A percentile compares a stretch with the other conserved stretches of the same genome.
phyloP scores from a whole-genome alignment of 2,888 invertebrate genomes.

The Gasteruption jaculator region DNA sequence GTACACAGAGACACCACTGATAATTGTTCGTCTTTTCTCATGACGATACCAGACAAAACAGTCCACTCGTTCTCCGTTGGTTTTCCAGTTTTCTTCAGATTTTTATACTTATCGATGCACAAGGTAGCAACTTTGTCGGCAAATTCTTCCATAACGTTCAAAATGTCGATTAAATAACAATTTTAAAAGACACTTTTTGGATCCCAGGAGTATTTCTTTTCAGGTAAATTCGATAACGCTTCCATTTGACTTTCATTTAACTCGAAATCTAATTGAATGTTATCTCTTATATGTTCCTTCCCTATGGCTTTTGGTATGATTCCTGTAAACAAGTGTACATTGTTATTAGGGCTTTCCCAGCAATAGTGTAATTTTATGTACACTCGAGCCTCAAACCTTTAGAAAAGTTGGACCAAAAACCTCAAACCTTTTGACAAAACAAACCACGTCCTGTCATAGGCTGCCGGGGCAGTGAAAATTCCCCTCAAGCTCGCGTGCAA shows the following conservation, averaged over 20 bases:
- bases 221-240: slow-evolving; percentile 50
- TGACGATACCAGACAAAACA: slow-evolving; percentile 70
- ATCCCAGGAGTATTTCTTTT: slow-evolving; percentile 59
- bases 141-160: slow-evolving; percentile 31
- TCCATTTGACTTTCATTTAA: slow-evolving; percentile 57
- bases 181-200: slow-evolving; percentile 54
- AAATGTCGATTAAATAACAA: not conserved
- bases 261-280: slow-evolving; percentile 59
- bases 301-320: slow-evolving; percentile 65
- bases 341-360: not conserved
- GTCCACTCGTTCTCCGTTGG: slow-evolving; percentile 79
- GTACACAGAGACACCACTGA: slow-evolving; percentile 80
- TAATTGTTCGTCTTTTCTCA: slow-evolving; percentile 41
- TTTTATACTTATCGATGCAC: slow-evolving; percentile 60
- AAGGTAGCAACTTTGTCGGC: slow-evolving; percentile 57
- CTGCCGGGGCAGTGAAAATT: too few relatives aligned
- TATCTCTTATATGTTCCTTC: slow-evolving; percentile 57
- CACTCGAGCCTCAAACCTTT: too few relatives aligned
- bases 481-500: too few relatives aligned
- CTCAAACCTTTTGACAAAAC: too few relatives aligned
- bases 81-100: slow-evolving; percentile 75
- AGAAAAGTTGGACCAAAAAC: too few relatives aligned
- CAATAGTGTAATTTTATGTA: not conserved
- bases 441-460: too few relatives aligned
- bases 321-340: slow-evolving; percentile 40